Evolutionary conservation across 2,888 invertebrate genomes (phyloP).

Genomic region (Hydroisotoma schaefferi): DNA sequence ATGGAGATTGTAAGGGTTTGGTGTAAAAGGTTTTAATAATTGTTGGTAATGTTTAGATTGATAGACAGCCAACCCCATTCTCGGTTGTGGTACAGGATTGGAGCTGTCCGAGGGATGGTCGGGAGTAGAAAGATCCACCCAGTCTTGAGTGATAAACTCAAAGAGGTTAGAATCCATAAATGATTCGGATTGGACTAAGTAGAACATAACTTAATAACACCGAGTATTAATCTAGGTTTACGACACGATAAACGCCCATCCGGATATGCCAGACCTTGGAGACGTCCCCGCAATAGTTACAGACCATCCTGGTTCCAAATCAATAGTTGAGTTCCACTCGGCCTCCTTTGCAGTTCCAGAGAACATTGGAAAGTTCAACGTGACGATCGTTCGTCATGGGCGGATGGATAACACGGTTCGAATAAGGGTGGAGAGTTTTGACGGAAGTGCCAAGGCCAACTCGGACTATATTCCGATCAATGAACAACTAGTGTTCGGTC

Average conservation of each 20-base stretch:
- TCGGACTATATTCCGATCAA: conserved; percentile 57
- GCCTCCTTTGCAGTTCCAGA: conserved; percentile 57
- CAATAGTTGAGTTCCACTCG: conserved; percentile 58
- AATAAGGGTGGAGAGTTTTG: conserved; percentile 59
- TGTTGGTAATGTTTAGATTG: conserved; percentile 49
- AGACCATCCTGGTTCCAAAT: conserved; percentile 50
- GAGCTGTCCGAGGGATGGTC: conserved; percentile 53
- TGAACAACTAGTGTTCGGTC: conserved; percentile 56
- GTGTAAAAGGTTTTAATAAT: background rate
- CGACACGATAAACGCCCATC: conserved; percentile 53
- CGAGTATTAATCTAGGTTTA: conserved; percentile 51
- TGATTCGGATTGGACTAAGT: background rate
- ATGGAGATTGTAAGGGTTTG: background rate
- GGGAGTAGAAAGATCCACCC: conserved; percentile 56
- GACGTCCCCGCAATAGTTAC: conserved; percentile 37
- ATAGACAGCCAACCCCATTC: conserved; percentile 56
- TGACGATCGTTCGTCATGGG: conserved; percentile 55
- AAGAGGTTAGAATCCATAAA: conserved; percentile 52
- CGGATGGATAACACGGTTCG: conserved; percentile 53
- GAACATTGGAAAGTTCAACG: conserved; percentile 55
- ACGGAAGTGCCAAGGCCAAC: conserved; percentile 52
- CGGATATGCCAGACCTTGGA: conserved; percentile 49
- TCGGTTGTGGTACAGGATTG: conserved; percentile 60
- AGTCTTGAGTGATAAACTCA: conserved; percentile 54
- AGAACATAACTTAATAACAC: background rate